Conservation (phyloP, 2,797 vertebrate genomes). For the Carcharodon carcharias region DNA sequence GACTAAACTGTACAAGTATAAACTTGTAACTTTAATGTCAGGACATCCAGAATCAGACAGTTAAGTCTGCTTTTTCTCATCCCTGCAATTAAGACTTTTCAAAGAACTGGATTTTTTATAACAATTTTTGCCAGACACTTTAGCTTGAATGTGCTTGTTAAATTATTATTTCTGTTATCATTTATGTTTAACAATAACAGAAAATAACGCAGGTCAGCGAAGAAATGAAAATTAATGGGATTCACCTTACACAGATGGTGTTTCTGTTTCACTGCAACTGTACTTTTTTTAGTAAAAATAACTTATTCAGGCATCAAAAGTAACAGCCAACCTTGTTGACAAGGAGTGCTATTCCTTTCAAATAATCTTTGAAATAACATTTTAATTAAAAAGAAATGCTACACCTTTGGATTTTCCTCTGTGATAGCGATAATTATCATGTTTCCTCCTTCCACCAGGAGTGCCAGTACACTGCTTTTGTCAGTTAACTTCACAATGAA, state of each 20-base stretch:
- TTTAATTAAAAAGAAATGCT: constrained; percentile 20
- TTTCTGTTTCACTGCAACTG: background rate
- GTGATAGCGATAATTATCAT: background rate
- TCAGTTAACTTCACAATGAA: background rate
- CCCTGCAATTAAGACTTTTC: constrained; percentile 27
- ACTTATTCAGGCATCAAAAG: constrained; percentile 1
- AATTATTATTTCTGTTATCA: constrained; percentile 5
- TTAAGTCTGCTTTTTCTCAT: constrained; percentile 10
- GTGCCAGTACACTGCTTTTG: background rate
- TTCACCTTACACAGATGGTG: constrained; percentile 8
- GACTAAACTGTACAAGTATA: background rate
- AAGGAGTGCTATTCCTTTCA: background rate
- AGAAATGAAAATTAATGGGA: background rate
- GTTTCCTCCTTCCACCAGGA: background rate
- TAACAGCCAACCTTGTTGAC: background rate
- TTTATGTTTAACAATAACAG: constrained; percentile 6
- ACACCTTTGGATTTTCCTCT: background rate
- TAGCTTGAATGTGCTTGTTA: constrained; percentile 20
- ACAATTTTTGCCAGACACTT: background rate
- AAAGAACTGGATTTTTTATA: background rate
- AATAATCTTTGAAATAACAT: background rate
- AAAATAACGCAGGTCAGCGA: background rate
- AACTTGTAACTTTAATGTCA: constrained; percentile 15
- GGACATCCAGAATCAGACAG: background rate
- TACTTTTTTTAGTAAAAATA: background rate